Conservation (phyloP, 2,113 vertebrate genomes). For the Megalops atlanticus region DNA sequence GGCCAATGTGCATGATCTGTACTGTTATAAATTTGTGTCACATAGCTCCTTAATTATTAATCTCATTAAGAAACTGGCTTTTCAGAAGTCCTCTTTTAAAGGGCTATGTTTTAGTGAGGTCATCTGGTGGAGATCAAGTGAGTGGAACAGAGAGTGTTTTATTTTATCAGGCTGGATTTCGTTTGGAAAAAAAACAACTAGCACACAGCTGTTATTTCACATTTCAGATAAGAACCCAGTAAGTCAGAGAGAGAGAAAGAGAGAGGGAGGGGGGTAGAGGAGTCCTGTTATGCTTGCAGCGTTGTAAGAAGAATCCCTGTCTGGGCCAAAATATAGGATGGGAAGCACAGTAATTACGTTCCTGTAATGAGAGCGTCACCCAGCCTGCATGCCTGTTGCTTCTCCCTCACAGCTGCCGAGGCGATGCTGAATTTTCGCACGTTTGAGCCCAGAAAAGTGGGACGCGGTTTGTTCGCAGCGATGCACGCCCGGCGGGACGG, state of each 20-base stretch:
- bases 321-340: conserved; percentile 43
- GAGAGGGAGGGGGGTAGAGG: background rate
- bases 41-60: background rate
- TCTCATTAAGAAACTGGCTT: background rate
- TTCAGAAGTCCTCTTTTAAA: background rate
- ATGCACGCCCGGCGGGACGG: conserved; percentile 67
- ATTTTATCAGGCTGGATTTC: background rate
- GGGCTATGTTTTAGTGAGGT: background rate
- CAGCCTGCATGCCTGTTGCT: conserved; percentile 37
- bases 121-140: background rate
- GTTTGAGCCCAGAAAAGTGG: conserved; percentile 49
- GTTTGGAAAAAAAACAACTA: background rate
- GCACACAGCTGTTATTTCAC: conserved; percentile 7
- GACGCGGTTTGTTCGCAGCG: conserved; percentile 65
- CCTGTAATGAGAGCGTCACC: conserved; percentile 3
- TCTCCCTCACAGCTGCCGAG: conserved; percentile 48
- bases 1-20: background rate
- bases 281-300: too few relatives aligned
- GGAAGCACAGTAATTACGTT: conserved; percentile 29
- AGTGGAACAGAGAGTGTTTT: background rate
- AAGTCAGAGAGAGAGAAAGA: background rate
- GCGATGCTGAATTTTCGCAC: conserved; percentile 47
- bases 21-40: background rate
- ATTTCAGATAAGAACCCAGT: background rate
- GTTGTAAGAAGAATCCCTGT: conserved; percentile 38